Evolutionary conservation across 2,113 vertebrate species (phyloP).

Genomic region (Merops nubicus): DNA sequence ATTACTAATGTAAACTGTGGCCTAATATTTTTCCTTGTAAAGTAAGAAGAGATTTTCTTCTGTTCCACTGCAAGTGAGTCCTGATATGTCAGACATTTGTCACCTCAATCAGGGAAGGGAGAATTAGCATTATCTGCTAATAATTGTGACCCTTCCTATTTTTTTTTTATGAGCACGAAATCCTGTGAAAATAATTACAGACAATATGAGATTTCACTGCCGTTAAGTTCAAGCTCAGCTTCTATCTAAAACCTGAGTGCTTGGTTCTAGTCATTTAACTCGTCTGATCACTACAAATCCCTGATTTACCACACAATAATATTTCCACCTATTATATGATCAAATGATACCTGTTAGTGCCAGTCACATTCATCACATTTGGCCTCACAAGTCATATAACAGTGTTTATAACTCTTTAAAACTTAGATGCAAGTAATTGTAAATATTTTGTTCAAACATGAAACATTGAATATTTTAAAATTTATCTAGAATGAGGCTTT

Average conservation of each 20-base stretch:
- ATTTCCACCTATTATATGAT: neutral
- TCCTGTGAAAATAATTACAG: neutral
- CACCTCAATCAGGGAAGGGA: neutral
- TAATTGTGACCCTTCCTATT: neutral
- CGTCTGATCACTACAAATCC: neutral
- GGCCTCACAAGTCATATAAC: neutral
- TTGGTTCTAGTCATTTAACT: neutral
- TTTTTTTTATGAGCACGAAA: neutral
- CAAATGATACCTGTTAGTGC: neutral
- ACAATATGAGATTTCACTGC: neutral
- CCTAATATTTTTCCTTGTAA: neutral
- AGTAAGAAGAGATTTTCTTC: neutral
- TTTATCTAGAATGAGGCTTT: neutral
- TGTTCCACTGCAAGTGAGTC: neutral
- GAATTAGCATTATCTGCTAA: neutral
- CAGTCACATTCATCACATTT: neutral
- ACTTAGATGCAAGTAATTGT: neutral
- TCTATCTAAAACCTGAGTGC: neutral
- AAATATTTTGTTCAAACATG: neutral
- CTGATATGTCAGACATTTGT: neutral
- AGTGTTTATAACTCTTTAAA: neutral
- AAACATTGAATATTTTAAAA: neutral
- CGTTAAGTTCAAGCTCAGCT: neutral
- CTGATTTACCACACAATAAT: neutral
- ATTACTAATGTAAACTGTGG: neutral